Evolutionary conservation across 1,140 invertebrate species (phyloP).

Genomic region (Caenorhabditis brenneri): DNA sequence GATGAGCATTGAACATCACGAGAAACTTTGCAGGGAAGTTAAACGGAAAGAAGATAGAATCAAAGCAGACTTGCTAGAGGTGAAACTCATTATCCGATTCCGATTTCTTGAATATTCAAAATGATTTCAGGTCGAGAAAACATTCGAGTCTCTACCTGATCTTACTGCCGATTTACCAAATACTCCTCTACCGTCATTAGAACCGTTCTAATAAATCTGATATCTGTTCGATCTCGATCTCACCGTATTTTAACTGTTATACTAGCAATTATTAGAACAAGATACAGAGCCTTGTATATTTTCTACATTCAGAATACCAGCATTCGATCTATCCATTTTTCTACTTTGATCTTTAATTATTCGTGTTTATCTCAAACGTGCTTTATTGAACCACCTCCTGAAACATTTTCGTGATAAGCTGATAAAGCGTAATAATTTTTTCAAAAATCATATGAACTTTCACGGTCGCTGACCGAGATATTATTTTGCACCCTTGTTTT

Average conservation of each 20-base stretch:
- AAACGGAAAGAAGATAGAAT: conserved; percentile 45
- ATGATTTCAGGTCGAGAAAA: conserved; percentile 43
- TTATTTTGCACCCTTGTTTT: conserved; percentile 12
- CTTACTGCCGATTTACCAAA: neutral
- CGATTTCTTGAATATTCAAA: neutral
- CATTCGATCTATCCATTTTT: neutral
- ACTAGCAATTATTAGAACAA: neutral
- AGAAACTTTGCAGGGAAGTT: conserved; percentile 29
- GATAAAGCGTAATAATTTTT: too few relatives aligned
- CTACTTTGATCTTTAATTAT: neutral
- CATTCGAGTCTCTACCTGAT: conserved; percentile 46
- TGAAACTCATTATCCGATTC: neutral
- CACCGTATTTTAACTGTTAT: neutral
- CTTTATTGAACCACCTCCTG: neutral
- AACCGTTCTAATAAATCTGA: neutral
- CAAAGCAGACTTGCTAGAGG: conserved; percentile 33
- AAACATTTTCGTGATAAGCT: too few relatives aligned
- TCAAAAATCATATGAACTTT: too few relatives aligned
- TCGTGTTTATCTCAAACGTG: neutral
- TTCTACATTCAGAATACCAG: neutral
- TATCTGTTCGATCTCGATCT: neutral
- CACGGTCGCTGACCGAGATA: neutral
- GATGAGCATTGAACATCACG: conserved; percentile 24
- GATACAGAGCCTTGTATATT: neutral
- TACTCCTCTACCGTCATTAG: conserved; percentile 22